phyloP scores from a whole-genome alignment of 2,797 vertebrate species.

The Silurus aristotelis region DNA sequence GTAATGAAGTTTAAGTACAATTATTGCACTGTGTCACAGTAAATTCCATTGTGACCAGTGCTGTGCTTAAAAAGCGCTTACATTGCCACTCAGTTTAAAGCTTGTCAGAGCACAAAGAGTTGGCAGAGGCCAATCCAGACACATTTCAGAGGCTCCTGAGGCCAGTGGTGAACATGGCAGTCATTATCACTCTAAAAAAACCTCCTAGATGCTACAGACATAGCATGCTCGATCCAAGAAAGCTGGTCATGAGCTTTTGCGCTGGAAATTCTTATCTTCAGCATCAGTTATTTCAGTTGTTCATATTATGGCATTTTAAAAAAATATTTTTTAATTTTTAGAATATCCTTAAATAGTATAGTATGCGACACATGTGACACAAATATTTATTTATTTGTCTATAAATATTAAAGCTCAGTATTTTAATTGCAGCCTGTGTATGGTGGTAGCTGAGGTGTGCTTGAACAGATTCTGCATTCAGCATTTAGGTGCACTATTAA shows the following conservation, averaged over 20 bases:
- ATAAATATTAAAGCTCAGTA: neutral
- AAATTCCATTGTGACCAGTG: neutral
- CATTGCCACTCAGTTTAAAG: neutral
- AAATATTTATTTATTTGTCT: neutral
- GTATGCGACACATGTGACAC: neutral
- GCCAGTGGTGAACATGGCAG: conserved; percentile 1
- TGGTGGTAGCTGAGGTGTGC: neutral
- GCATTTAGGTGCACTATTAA: neutral
- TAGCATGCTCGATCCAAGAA: neutral
- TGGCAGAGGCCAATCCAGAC: neutral
- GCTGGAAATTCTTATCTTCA: neutral
- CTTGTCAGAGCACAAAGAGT: neutral
- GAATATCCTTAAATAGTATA: neutral
- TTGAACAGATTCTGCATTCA: neutral
- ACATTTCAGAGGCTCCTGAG: conserved; percentile 1
- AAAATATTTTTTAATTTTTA: neutral
- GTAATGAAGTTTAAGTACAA: neutral
- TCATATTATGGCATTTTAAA: neutral
- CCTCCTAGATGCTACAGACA: neutral
- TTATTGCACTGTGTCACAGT: neutral
- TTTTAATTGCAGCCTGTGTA: neutral
- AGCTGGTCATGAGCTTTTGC: neutral
- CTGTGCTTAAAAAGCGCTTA: neutral
- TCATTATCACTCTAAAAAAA: conserved; percentile 3
- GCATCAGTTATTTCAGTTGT: neutral